A percentile compares a stretch with the other conserved stretches of the same genome.
These are phyloP conservation scores for Sus cebifrons DNA, from an alignment of 2,797 vertebrate species.

Conservation along the genomic window DNA sequence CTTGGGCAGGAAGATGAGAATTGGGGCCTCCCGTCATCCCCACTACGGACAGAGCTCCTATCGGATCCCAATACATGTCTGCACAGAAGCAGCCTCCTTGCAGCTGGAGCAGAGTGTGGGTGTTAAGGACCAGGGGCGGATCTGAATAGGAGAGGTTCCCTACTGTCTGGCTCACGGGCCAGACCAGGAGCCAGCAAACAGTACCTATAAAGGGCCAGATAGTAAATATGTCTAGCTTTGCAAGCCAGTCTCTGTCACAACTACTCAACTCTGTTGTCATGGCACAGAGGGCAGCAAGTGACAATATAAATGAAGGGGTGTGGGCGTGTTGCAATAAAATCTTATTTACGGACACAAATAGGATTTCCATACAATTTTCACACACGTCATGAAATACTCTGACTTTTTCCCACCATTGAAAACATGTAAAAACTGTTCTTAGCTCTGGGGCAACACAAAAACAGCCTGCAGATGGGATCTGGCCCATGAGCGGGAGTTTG, in stretches of 20 bases:
- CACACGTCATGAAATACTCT: not conserved
- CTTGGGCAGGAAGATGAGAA: not conserved
- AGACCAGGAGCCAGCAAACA: not conserved
- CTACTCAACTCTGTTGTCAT: not conserved
- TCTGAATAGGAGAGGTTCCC: not conserved
- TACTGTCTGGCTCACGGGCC: not conserved
- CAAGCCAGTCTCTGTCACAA: not conserved
- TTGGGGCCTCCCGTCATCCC: not conserved
- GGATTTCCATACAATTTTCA: constrained; percentile 13
- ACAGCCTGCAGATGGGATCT: not conserved
- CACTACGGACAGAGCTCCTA: not conserved
- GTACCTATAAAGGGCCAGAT: not conserved
- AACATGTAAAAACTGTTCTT: not conserved
- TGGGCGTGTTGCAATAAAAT: not conserved
- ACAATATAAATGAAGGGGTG: not conserved
- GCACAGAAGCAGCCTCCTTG: not conserved
- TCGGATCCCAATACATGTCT: accelerated
- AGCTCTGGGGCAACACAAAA: not conserved
- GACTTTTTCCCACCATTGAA: not conserved
- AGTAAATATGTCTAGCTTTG: not conserved
- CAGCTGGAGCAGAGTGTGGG: not conserved
- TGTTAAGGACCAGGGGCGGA: not conserved
- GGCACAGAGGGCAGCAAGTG: not conserved
- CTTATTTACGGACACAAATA: constrained; percentile 1
- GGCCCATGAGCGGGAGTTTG: not conserved